Percentiles rank a stretch among this genome's conserved stretches.
phyloP scores from a whole-genome alignment of 1,140 invertebrate genomes.

The Lineus longissimus region DNA sequence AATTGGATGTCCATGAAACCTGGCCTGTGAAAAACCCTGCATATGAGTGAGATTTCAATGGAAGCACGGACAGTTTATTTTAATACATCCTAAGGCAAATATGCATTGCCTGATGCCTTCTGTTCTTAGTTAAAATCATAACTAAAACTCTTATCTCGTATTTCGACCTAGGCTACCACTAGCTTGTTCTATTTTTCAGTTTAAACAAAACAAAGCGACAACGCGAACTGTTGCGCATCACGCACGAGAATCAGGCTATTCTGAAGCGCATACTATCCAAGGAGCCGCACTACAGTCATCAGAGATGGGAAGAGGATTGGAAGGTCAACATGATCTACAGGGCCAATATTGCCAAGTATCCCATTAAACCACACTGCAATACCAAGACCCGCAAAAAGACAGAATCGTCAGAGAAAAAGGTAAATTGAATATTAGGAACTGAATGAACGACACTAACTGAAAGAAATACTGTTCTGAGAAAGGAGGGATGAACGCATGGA shows the following conservation, averaged over 20 bases:
- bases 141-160: not conserved
- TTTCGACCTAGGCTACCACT: not conserved
- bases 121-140: not conserved
- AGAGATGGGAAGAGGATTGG: constrained; percentile 30
- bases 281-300: constrained; percentile 29
- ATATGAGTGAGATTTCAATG: no score
- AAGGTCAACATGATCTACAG: not conserved
- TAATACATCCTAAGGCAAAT: no score
- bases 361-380: not conserved
- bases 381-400: no score
- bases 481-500: no score
- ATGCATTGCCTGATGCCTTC: no score
- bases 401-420: no score
- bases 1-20: no score
- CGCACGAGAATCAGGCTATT: constrained; percentile 42
- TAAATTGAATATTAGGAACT: no score
- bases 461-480: no score
- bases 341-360: not conserved
- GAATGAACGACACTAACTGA: no score
- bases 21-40: no score
- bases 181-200: constrained; percentile 15
- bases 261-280: constrained; percentile 32
- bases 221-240: constrained; percentile 39
- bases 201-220: constrained; percentile 39
- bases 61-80: no score